phyloP scores from a whole-genome alignment of 2,888 invertebrate genomes.

The Galerucella pusilla region DNA sequence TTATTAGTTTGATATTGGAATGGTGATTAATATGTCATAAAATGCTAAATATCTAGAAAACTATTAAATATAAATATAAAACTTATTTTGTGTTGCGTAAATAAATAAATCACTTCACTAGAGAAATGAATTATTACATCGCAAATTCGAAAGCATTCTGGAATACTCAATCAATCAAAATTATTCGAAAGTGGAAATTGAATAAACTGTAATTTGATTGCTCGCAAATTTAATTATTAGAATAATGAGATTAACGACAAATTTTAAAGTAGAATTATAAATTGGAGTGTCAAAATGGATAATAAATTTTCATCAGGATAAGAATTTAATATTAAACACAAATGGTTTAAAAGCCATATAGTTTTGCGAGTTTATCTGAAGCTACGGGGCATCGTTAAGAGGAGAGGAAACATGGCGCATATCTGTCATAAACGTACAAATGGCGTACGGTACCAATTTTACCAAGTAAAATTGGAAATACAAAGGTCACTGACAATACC shows the following conservation, averaged over 20 bases:
- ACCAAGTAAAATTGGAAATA: too few species aligned
- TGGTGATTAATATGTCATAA: too few species aligned
- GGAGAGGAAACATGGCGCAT: too few species aligned
- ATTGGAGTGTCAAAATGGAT: not conserved
- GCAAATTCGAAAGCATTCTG: not conserved
- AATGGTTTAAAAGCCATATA: not conserved
- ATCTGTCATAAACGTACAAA: too few species aligned
- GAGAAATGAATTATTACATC: not conserved
- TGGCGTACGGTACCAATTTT: too few species aligned
- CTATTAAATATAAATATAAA: too few species aligned
- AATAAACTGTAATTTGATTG: slow-evolving; percentile 1
- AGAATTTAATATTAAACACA: not conserved
- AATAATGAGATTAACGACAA: slow-evolving; percentile 1
- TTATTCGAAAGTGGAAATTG: not conserved
- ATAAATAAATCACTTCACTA: not conserved
- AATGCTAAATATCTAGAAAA: too few species aligned
- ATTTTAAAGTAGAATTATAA: not conserved
- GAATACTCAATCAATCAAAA: not conserved
- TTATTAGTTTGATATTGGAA: too few species aligned
- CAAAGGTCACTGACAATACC: too few species aligned
- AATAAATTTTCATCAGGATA: not conserved
- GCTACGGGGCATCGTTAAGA: too few species aligned
- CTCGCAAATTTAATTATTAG: not conserved
- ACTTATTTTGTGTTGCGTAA: not conserved
- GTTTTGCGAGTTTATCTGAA: too few species aligned